These are phyloP conservation scores for Alviniconcha marisindica DNA, from an alignment of 1,140 invertebrate genomes.

Conservation along the genomic window DNA sequence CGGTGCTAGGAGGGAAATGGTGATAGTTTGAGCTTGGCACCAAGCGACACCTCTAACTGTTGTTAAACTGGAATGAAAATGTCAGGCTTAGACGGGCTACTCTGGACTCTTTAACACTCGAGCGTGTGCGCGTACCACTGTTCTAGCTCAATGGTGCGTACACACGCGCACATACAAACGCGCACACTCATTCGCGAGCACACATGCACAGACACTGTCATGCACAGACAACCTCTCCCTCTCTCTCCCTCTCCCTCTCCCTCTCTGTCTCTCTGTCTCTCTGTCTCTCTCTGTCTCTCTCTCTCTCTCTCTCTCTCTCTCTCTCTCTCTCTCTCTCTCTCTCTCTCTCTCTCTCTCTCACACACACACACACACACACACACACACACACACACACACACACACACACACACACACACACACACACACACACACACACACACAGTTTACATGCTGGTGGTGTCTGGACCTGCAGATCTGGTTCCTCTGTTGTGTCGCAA, in stretches of 20 bases:
- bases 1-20: neutral
- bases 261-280: slow-evolving; percentile 32
- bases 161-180: neutral
- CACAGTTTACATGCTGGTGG: neutral
- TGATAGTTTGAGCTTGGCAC: too few species aligned
- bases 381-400: slow-evolving; percentile 18
- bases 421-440: neutral
- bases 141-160: neutral
- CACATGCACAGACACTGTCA: neutral
- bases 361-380: slow-evolving; percentile 18
- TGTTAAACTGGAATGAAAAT: neutral
- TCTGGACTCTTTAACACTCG: neutral
- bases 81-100: neutral
- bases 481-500: too few species aligned
- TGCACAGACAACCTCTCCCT: neutral
- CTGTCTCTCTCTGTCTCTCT: neutral
- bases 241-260: slow-evolving; percentile 26
- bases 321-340: neutral
- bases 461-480: too few species aligned
- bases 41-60: neutral
- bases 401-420: slow-evolving; percentile 1
- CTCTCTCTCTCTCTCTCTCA: neutral
- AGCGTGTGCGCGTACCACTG: neutral
- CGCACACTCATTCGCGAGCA: neutral
- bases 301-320: neutral